Conservation (phyloP, 2,113 vertebrate genomes). For the Dasyornis broadbenti region DNA sequence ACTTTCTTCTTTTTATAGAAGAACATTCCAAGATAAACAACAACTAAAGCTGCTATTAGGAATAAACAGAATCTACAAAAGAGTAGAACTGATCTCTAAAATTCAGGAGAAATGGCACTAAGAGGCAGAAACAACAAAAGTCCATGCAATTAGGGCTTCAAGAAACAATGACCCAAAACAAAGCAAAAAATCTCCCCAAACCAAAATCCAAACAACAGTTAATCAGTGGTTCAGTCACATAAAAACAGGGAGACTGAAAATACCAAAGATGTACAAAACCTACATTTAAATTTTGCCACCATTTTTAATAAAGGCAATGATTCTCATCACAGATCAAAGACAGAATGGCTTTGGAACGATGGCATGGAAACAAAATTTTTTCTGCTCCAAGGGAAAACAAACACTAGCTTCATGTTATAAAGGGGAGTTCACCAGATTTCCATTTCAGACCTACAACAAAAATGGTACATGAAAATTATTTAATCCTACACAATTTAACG, state of each 20-base stretch:
- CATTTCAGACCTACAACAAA: background rate
- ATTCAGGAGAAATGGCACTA: background rate
- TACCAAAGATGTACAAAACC: background rate
- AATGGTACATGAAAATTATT: background rate
- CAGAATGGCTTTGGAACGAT: background rate
- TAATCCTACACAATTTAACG: background rate
- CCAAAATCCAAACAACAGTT: background rate
- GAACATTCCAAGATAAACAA: background rate
- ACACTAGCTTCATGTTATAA: background rate
- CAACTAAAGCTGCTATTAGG: background rate
- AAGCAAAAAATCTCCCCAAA: background rate
- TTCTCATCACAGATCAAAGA: background rate
- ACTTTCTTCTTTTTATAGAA: background rate
- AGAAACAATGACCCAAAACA: background rate
- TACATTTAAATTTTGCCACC: background rate
- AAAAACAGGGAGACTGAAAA: background rate
- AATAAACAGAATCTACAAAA: background rate
- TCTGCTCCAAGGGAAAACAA: background rate
- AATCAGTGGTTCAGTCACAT: background rate
- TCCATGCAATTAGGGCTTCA: background rate
- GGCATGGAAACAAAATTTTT: background rate
- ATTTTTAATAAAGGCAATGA: background rate
- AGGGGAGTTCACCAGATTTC: background rate
- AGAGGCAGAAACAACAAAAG: background rate
- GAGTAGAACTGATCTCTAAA: background rate